These are phyloP conservation scores for Patiria miniata DNA, from an alignment of 35 echinoderm and acorn worm genomes.

Conservation along the genomic window DNA sequence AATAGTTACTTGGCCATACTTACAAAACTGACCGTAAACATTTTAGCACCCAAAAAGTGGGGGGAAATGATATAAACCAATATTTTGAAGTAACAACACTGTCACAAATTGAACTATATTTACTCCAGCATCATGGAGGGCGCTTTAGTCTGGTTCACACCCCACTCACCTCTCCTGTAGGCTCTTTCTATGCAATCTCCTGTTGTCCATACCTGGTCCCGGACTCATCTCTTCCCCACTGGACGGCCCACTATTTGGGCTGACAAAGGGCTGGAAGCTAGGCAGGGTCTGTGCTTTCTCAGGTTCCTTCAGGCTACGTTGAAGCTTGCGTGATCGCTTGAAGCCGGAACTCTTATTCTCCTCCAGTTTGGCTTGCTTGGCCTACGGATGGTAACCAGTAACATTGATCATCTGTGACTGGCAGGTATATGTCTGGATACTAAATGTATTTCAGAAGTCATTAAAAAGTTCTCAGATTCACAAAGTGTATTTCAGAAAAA, in stretches of 20 bases:
- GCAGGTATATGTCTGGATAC: neutral
- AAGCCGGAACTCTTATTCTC: constrained; percentile 68
- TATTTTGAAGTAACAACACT: no score
- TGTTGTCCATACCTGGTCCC: constrained; percentile 8
- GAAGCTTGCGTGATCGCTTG: constrained; percentile 66
- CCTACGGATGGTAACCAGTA: neutral
- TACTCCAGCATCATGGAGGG: no score
- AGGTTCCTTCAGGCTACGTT: constrained; percentile 55
- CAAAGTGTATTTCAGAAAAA: neutral
- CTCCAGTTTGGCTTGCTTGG: constrained; percentile 28
- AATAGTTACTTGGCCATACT: no score
- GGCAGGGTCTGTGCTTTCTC: constrained; percentile 54
- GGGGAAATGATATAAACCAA: no score
- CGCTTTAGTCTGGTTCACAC: no score
- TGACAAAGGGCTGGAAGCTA: constrained; percentile 58
- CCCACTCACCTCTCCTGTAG: constrained; percentile 58
- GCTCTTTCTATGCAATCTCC: constrained; percentile 41
- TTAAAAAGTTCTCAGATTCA: neutral
- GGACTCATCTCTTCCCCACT: constrained; percentile 43
- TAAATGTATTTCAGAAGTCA: neutral
- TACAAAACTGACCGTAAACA: no score
- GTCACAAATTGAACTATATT: no score
- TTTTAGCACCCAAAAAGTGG: no score
- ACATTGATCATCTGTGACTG: neutral
- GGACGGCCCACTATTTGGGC: constrained; percentile 27